Evolutionary conservation across 2,797 vertebrate species (phyloP), one percentile per base, ranked within the genome.

Genomic region (Cirrhinus molitorella): DNA sequence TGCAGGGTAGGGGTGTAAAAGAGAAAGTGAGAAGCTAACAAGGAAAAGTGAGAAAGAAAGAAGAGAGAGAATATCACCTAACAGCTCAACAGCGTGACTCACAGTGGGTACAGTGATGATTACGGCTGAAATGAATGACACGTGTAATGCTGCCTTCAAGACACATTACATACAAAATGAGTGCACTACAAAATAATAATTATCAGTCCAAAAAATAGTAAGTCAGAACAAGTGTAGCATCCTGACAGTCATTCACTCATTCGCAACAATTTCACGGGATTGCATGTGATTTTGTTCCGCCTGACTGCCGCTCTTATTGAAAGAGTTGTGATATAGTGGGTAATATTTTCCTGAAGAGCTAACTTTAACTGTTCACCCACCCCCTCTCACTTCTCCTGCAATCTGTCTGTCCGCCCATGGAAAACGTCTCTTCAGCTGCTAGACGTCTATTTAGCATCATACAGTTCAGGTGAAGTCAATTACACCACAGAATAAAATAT

Each of bases 11-110:
- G 47, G 12, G 55, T 75, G 63, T 43, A 66, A 73, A 77, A 74
- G 14, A 23, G 19, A 68, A 63, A 66, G 34, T 28, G 53, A 68
- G 37, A 83, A 79, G 59, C 23, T 23, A 71, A 79, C 45, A 40
- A 63, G 45, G 21, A 43, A 68, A 81, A 73, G 70, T 12, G 40
- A 61, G 80, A 82, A 59, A 79, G 55, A 83, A 51, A 59, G 82
- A 72, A 51, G 55, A 55, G 59, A 55, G 63, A 55, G 63, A 76
- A 83, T 57, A 83, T 76, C 72, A 76, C 59, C 71, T 82, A 75
- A 53, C 63, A 75, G 45, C 23, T 75, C 19, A 28, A 74, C 71
- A 43, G 73, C 8, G 63, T 76, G 81, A 68, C 16, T 67, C 83
- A 45, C 59, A 51, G 59, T 53, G 1, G 47, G 47, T 76, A 43